A percentile compares a stretch with the other conserved stretches of the same genome.
Evolutionary conservation across 53 echinoderm and acorn worm genomes (phyloP).

Genomic region (Hippasteria phrygiana): DNA sequence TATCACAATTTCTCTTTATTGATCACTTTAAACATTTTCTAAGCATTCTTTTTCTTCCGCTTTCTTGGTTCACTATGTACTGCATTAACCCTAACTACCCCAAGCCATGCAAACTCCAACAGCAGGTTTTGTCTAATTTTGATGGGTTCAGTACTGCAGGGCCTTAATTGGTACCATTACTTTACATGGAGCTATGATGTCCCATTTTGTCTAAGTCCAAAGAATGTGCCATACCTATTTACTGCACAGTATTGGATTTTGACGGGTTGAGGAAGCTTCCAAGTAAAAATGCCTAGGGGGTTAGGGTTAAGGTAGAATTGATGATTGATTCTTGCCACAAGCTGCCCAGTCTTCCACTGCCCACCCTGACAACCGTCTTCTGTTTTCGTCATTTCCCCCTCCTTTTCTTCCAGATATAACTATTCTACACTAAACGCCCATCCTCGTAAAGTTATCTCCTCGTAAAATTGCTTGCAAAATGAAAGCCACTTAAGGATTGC

Average conservation of each 20-base stretch:
- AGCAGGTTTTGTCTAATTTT: too few relatives aligned
- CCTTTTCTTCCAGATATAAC: not conserved
- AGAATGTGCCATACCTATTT: too few relatives aligned
- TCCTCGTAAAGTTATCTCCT: not conserved
- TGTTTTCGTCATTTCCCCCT: not conserved
- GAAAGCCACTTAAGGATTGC: not conserved
- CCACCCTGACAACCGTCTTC: not conserved
- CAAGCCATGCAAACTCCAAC: too few relatives aligned
- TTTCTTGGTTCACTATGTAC: too few relatives aligned
- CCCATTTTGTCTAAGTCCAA: too few relatives aligned
- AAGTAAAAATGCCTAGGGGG: too few relatives aligned
- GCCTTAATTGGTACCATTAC: too few relatives aligned
- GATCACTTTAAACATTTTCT: not conserved
- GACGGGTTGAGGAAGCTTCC: too few relatives aligned
- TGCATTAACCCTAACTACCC: too few relatives aligned
- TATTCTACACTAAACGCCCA: constrained; percentile 23
- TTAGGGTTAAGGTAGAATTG: not conserved
- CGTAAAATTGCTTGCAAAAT: constrained; percentile 4
- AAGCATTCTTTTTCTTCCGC: not conserved
- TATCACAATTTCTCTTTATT: not conserved
- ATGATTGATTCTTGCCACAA: constrained; percentile 32
- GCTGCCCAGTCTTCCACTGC: not conserved
- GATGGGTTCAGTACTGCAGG: too few relatives aligned
- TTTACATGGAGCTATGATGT: too few relatives aligned
- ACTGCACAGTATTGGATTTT: too few relatives aligned